Evolutionary conservation across 2,797 vertebrate species (phyloP).

Genomic region (Tragelaphus eurycerus): DNA sequence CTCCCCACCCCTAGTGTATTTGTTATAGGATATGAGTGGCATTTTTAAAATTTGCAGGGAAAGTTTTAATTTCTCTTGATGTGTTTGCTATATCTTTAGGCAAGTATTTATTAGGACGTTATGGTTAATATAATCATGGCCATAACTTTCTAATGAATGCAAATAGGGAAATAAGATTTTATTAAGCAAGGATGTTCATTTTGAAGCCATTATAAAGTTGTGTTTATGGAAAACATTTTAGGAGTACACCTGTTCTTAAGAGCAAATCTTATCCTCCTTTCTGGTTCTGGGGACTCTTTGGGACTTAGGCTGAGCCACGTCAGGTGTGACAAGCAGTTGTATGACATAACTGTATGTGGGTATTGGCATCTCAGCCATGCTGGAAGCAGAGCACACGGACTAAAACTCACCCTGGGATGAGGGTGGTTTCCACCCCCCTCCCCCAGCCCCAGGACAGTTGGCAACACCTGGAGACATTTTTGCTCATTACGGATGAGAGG

Average conservation of each 20-base stretch:
- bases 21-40: constrained; percentile 31
- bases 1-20: neutral
- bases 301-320: neutral
- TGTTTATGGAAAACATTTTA: constrained; percentile 12
- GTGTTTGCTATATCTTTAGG: constrained; percentile 58
- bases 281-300: neutral
- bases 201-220: constrained; percentile 13
- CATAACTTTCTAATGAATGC: constrained; percentile 67
- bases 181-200: constrained; percentile 50
- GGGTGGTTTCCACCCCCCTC: neutral
- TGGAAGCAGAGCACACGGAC: no score
- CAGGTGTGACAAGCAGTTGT: neutral
- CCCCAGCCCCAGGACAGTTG: neutral
- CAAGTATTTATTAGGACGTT: constrained; percentile 68
- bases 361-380: no score
- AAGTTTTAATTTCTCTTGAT: constrained; percentile 49
- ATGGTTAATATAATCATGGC: constrained; percentile 47
- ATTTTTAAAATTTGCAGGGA: constrained; percentile 43
- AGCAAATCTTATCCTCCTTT: neutral
- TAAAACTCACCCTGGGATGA: neutral
- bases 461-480: neutral
- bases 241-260: neutral
- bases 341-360: rapidly evolving
- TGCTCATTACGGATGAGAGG: rapidly evolving
- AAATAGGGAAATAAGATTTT: constrained; percentile 67